These are phyloP conservation scores for Mus caroli DNA, from an alignment of 2,797 vertebrate genomes.

Conservation along the genomic window DNA sequence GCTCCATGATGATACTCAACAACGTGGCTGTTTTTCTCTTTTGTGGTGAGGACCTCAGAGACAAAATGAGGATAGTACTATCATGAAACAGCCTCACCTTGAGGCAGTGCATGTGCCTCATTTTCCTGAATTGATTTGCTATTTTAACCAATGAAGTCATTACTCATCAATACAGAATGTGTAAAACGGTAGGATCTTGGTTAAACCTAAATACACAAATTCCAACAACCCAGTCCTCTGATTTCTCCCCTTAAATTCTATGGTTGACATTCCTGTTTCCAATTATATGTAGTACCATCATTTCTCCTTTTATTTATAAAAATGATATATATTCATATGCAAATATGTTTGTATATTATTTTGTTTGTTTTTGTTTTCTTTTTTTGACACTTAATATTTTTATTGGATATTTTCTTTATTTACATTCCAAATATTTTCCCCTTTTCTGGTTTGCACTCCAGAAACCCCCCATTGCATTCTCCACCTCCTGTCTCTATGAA, in stretches of 20 bases:
- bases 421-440: no score
- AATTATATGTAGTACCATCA: background rate
- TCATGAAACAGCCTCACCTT: background rate
- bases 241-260: background rate
- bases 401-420: no score
- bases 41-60: background rate
- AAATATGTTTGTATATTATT: background rate
- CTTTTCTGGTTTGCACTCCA: no score
- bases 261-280: background rate
- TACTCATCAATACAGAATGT: background rate
- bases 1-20: background rate
- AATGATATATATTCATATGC: background rate
- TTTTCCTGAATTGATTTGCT: background rate
- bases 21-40: background rate
- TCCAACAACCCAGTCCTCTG: background rate
- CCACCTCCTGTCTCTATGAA: no score
- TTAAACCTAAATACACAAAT: background rate
- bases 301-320: background rate
- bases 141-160: background rate
- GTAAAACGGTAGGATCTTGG: background rate
- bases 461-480: no score
- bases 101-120: background rate
- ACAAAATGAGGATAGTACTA: background rate
- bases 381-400: no score
- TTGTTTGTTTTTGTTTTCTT: no score